A percentile compares a stretch with the other conserved stretches of the same genome.
Conservation (phyloP, 2,888 invertebrate genomes). For the Julus scandinavius region DNA sequence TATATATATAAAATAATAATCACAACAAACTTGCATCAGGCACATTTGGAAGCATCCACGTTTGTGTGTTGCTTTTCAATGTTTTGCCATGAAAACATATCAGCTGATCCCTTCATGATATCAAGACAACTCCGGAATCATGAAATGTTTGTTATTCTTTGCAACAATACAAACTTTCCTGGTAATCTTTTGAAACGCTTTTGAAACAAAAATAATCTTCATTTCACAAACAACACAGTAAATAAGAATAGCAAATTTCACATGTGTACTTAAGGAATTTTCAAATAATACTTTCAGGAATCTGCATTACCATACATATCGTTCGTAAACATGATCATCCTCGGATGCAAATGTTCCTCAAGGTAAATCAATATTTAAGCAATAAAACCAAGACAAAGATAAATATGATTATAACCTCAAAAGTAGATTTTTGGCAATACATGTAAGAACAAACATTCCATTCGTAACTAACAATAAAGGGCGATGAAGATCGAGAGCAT, state of each 20-base stretch:
- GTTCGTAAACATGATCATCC: neutral
- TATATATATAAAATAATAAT: too few species aligned
- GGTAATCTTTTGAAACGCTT: neutral
- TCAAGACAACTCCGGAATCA: too few species aligned
- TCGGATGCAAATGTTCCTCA: neutral
- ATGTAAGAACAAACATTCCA: too few species aligned
- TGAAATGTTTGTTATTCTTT: neutral
- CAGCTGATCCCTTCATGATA: too few species aligned
- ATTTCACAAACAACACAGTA: neutral
- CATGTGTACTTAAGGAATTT: neutral
- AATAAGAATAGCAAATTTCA: too few species aligned
- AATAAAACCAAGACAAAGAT: neutral
- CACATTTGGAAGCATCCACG: too few species aligned
- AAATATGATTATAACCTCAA: neutral
- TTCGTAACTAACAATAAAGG: too few species aligned
- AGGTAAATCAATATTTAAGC: neutral
- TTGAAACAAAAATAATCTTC: neutral
- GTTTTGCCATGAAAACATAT: too few species aligned
- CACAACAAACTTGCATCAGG: too few species aligned
- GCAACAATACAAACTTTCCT: neutral
- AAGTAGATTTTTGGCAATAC: neutral
- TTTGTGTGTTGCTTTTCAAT: too few species aligned
- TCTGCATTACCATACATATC: neutral
- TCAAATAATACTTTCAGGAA: neutral
- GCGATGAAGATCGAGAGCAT: too few species aligned